These are phyloP conservation scores for Neolamprologus fasciatus DNA, from an alignment of 2,113 vertebrate species.

Conservation along the genomic window DNA sequence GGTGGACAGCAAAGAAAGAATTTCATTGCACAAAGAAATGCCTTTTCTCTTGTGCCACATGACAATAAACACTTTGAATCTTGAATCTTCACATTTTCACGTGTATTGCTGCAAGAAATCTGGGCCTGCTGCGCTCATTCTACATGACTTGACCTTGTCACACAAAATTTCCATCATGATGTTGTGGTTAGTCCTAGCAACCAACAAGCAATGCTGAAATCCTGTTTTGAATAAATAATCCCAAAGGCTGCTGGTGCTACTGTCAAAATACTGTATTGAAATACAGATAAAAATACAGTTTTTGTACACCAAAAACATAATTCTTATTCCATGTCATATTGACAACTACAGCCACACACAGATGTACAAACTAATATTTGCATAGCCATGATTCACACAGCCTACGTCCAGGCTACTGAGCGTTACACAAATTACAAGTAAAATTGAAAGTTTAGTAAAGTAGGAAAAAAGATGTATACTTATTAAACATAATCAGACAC, in stretches of 20 bases:
- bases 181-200: background rate
- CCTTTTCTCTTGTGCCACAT: background rate
- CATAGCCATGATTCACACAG: background rate
- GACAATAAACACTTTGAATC: background rate
- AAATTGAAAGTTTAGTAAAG: background rate
- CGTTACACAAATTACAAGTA: background rate
- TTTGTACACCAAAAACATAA: background rate
- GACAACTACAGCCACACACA: background rate
- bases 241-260: background rate
- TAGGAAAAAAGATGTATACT: background rate
- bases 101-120: background rate
- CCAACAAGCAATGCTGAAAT: background rate
- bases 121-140: background rate
- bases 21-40: background rate
- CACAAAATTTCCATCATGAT: background rate
- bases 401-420: background rate
- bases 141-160: background rate
- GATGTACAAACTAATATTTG: background rate
- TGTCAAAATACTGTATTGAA: background rate
- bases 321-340: background rate
- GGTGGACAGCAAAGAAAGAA: background rate
- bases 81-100: background rate
- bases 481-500: background rate
- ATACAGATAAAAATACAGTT: background rate
- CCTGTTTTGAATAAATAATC: background rate